phyloP scores from a whole-genome alignment of 2,113 vertebrate species.

The Bungarus multicinctus region DNA sequence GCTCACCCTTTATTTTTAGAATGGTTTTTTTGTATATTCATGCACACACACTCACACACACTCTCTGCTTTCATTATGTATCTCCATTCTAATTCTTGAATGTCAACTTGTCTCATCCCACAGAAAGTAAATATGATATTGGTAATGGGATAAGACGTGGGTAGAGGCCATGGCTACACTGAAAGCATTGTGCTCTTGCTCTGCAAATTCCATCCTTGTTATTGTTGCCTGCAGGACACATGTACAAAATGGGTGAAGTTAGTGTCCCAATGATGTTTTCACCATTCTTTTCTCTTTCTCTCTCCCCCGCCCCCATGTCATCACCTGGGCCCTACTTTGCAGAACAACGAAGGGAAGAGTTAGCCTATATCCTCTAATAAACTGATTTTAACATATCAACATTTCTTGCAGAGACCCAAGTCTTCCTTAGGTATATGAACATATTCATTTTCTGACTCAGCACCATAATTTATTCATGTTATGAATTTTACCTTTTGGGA shows the following conservation, averaged over 20 bases:
- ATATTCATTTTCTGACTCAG: background rate
- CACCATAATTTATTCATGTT: background rate
- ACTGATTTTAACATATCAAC: background rate
- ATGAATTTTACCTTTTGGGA: background rate
- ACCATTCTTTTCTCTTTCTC: background rate
- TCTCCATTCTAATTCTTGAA: background rate
- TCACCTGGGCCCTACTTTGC: background rate
- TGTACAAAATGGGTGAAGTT: background rate
- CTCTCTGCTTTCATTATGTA: background rate
- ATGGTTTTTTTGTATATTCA: background rate
- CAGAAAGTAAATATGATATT: background rate
- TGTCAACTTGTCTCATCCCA: background rate
- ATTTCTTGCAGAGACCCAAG: background rate
- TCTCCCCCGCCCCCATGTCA: background rate
- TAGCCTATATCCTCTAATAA: background rate
- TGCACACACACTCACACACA: background rate
- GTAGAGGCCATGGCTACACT: background rate
- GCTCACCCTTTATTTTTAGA: background rate
- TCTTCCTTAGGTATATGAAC: background rate
- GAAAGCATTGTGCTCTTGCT: background rate
- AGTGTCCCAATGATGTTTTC: background rate
- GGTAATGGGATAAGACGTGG: background rate
- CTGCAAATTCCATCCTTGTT: background rate
- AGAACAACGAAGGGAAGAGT: background rate
- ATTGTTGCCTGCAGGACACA: background rate